These are phyloP conservation scores for Lasius platythorax DNA, from an alignment of 2,888 invertebrate species.

Conservation along the genomic window DNA sequence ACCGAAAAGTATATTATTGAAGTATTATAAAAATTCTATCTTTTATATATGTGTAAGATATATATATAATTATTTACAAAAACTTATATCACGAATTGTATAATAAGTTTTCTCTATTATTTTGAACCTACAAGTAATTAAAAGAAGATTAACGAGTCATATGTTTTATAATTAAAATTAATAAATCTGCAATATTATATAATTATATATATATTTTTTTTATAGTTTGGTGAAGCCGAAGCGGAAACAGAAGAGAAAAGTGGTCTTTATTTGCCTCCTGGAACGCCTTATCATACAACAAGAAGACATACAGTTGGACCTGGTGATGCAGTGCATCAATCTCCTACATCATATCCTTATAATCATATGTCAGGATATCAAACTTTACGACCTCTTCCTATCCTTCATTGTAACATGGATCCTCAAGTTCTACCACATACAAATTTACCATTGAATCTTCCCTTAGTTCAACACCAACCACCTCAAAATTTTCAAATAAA, in stretches of 20 bases:
- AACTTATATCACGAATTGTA: background rate
- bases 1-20: background rate
- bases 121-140: background rate
- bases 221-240: constrained; percentile 87
- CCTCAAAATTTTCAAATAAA: constrained; percentile 95
- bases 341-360: constrained; percentile 82
- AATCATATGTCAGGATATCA: constrained; percentile 81
- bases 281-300: constrained; percentile 88
- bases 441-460: constrained; percentile 94
- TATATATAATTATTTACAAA: background rate
- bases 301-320: constrained; percentile 97
- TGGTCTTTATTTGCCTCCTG: constrained; percentile 81
- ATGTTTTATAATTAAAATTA: background rate
- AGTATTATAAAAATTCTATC: background rate
- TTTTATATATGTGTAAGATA: background rate
- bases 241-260: constrained; percentile 84
- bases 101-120: background rate
- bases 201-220: constrained; percentile 6
- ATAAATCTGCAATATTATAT: constrained; percentile 23
- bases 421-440: constrained; percentile 91
- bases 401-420: constrained; percentile 80
- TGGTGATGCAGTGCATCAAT: constrained; percentile 95
- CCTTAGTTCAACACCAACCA: constrained; percentile 93
- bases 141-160: background rate
- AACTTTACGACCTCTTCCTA: constrained; percentile 79